Percentiles rank a stretch among this genome's conserved stretches.
These are phyloP conservation scores for Tholera decimalis DNA, from an alignment of 2,888 invertebrate genomes.

Conservation along the genomic window DNA sequence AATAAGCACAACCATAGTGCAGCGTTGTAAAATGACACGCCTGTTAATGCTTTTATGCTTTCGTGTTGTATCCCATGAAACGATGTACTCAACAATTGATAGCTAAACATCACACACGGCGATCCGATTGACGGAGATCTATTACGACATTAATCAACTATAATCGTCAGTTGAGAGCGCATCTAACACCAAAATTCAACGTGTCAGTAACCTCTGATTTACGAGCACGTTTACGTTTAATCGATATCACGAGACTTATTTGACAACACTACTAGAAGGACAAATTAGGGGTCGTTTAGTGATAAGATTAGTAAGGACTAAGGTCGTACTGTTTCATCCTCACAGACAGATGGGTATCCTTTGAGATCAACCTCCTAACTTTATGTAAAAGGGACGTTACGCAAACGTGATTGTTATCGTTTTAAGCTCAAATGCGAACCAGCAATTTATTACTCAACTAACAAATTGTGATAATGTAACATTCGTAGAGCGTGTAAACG, in stretches of 20 bases:
- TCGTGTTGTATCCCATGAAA: conserved; percentile 63
- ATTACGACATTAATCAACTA: conserved; percentile 77
- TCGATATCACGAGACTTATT: conserved; percentile 63
- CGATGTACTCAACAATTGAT: conserved; percentile 72
- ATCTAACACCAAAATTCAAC: conserved; percentile 48
- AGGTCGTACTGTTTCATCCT: conserved; percentile 43
- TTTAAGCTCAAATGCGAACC: conserved; percentile 67
- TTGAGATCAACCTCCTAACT: conserved; percentile 40
- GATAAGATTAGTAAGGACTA: conserved; percentile 52
- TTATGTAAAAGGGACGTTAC: conserved; percentile 40
- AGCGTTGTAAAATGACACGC: conserved; percentile 61
- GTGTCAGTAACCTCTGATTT: conserved; percentile 59
- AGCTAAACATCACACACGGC: conserved; percentile 69
- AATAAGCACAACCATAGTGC: conserved; percentile 60
- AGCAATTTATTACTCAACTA: conserved; percentile 75
- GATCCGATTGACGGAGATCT: conserved; percentile 75
- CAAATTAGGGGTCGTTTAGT: conserved; percentile 59
- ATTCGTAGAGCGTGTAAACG: conserved; percentile 77
- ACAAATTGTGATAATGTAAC: conserved; percentile 78
- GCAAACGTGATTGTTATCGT: conserved; percentile 43
- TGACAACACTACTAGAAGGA: conserved; percentile 55
- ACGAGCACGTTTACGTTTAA: conserved; percentile 58
- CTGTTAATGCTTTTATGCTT: conserved; percentile 60
- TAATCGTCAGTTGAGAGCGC: conserved; percentile 67
- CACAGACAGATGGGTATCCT: conserved; percentile 54